Percentiles rank a stretch among this genome's conserved stretches.
phyloP scores from a whole-genome alignment of 2,888 invertebrate genomes.

The Polymixis lichenea region DNA sequence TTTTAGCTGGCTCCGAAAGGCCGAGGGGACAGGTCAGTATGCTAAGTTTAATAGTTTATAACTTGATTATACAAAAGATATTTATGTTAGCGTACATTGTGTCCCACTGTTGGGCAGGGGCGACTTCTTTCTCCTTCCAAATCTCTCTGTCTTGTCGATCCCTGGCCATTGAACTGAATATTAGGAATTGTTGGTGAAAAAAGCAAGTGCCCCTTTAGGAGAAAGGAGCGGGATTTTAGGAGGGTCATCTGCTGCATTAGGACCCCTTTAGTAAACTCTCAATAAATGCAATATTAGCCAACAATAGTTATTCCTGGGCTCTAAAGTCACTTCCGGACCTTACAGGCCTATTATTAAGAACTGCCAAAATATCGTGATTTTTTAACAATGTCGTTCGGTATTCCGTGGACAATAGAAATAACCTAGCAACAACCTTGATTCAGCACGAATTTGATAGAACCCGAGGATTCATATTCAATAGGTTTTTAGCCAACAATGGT shows the following conservation, averaged over 20 bases:
- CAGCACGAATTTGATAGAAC: slow-evolving; percentile 30
- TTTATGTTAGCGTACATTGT: neutral
- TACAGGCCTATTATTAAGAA: slow-evolving; percentile 20
- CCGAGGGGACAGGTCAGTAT: neutral
- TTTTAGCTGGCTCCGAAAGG: neutral
- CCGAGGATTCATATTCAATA: slow-evolving; percentile 11
- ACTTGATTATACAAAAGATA: neutral
- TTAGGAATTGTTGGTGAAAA: no score
- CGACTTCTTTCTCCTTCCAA: neutral
- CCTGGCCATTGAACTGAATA: no score
- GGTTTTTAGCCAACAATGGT: slow-evolving; percentile 29
- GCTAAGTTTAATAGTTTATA: neutral
- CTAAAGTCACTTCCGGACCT: neutral
- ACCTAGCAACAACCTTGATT: slow-evolving; percentile 31
- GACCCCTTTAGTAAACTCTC: no score
- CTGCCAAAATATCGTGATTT: slow-evolving; percentile 21
- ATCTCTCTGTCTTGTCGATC: neutral
- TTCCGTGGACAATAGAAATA: slow-evolving; percentile 27
- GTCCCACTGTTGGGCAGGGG: neutral
- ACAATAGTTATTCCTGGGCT: neutral
- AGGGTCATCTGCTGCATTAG: no score
- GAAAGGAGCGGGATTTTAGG: no score
- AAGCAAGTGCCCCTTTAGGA: no score
- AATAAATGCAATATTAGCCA: neutral
- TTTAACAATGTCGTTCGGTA: slow-evolving; percentile 21